phyloP scores from a whole-genome alignment of 2,797 vertebrate species.

The Mycteria americana region DNA sequence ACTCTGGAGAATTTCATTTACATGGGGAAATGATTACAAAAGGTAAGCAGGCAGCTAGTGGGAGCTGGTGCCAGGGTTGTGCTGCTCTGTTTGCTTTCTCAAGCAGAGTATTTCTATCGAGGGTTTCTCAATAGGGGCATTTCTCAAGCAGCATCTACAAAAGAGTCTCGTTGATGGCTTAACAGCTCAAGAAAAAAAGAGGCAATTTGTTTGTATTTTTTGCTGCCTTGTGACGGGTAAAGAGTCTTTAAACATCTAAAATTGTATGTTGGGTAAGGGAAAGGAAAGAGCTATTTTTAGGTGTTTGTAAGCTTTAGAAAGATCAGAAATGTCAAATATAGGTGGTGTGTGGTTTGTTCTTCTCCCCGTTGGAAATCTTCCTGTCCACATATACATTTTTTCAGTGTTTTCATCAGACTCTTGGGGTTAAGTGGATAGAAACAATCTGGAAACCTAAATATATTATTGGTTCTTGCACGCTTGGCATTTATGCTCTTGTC shows the following conservation, averaged over 20 bases:
- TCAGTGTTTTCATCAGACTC: background rate
- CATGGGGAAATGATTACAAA: fast-evolving
- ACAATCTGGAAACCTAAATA: background rate
- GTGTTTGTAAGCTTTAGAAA: background rate
- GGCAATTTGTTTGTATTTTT: background rate
- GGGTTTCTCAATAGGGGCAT: background rate
- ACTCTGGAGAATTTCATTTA: background rate
- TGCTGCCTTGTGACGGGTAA: background rate
- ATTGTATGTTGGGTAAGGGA: background rate
- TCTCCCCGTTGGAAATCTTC: background rate
- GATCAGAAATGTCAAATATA: background rate
- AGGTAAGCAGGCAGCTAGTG: background rate
- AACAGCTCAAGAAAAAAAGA: background rate
- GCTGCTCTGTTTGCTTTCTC: background rate
- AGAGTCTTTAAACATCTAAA: background rate
- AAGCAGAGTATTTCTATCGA: fast-evolving
- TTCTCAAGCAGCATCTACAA: background rate
- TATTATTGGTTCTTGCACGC: background rate
- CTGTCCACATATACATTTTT: background rate
- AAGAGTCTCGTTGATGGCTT: background rate
- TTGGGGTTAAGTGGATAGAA: background rate
- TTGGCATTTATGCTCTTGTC: background rate
- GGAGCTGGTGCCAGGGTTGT: background rate
- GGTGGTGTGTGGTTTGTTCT: background rate
- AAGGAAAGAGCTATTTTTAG: background rate